Base-by-base conservation (phyloP, 2,113 vertebrate species). In the Anarrhichthys ocellatus region DNA sequence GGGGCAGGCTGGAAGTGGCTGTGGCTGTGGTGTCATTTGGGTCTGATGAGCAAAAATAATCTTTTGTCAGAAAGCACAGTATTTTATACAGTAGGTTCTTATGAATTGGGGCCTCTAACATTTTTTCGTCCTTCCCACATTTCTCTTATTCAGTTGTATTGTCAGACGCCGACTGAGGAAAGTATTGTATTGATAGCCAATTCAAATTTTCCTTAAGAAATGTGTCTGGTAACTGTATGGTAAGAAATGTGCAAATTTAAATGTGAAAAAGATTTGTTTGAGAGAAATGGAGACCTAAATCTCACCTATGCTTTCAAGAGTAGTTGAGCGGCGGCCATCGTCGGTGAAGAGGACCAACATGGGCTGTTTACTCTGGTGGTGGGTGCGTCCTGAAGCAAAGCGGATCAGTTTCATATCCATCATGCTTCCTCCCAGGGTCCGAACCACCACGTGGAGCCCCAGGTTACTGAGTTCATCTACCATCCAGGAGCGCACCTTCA, bases 311-410 rank as follows among this genome's bases (percentile, higher is more conserved):
- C 54, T 88, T 27, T 87, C 17, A 1, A 95, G 88, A 22, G 92
- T 56, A 0, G 94, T 70, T 0, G 96, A 92, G 6, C 95, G 94
- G 17, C 96, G 94, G 20, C 96, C 96, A 0, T 98, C 97, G 0
- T 98, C 97, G 0, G 97, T 97, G 91, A 98, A 98, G 9, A 98
- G 93, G 1, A 98, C 96, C 93, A 98, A 65, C 97, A 98, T 97
- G 67, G 97, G 97, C 92, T 96, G 96, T 86, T 97, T 98, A 93
- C 96, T 97, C 73, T 95, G 95, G 0, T 98, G 97, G 80, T 97
- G 96, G 80, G 94, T 90, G 17, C 86, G 87, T 7, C 96, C 84
- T 0, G 96, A 96, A 0, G 96, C 96, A 0, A 98, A 98, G 36
- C 94, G 96, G 46, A 97, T 91, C 0, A 86, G 68, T 0, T 94